phyloP scores from a whole-genome alignment of 2,797 vertebrate species.

The Delichon dasypus region DNA sequence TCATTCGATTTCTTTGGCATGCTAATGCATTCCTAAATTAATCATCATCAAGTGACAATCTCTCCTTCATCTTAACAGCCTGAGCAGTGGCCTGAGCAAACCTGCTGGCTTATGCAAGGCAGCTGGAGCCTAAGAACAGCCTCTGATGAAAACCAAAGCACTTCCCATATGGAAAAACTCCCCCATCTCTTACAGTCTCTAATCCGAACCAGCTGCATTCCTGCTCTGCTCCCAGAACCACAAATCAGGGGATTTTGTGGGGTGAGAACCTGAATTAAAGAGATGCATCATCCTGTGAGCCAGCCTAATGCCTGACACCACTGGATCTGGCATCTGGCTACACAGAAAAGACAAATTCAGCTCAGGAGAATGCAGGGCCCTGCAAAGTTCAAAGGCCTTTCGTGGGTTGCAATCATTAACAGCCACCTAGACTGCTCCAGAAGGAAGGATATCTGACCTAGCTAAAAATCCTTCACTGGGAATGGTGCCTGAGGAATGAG shows the following conservation, averaged over 20 bases:
- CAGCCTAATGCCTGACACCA: background rate
- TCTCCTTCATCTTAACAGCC: conserved; percentile 63
- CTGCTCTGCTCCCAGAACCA: background rate
- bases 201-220: conserved; percentile 55
- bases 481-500: background rate
- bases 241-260: background rate
- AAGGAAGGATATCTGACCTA: background rate
- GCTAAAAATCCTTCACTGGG: background rate
- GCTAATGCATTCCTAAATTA: conserved; percentile 71
- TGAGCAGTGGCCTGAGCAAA: conserved; percentile 47
- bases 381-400: conserved; percentile 18
- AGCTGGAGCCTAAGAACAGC: conserved; percentile 44
- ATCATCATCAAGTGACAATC: conserved; percentile 70
- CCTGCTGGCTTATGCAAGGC: conserved; percentile 47
- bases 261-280: background rate
- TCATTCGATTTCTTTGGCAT: conserved; percentile 68
- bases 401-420: background rate
- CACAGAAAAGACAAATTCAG: background rate
- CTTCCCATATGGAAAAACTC: conserved; percentile 44
- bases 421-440: background rate
- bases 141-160: conserved; percentile 58
- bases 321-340: background rate
- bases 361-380: background rate
- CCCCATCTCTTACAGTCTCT: background rate
- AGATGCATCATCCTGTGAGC: background rate